A percentile compares a stretch with the other conserved stretches of the same genome.
These are phyloP conservation scores for Chondrilla cf. caribensis DNA, from an alignment of 37 sponge, comb jelly and placozoan species.

Conservation along the genomic window DNA sequence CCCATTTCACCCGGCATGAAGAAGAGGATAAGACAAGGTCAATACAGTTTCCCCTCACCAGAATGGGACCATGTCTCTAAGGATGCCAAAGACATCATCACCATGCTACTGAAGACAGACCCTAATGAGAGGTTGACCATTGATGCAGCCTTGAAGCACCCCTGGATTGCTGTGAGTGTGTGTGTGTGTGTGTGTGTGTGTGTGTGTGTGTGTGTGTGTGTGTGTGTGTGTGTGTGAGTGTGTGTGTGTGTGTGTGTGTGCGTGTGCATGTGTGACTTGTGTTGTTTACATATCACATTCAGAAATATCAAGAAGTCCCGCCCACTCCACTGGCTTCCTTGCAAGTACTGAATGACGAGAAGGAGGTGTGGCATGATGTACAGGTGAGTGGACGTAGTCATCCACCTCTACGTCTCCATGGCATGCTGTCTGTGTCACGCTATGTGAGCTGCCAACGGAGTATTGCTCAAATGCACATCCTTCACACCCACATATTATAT, in stretches of 20 bases:
- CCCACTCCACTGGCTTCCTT: slow-evolving; percentile 74
- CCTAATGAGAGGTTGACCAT: slow-evolving; percentile 66
- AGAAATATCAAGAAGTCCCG: slow-evolving; percentile 80
- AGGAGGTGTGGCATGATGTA: slow-evolving; percentile 80
- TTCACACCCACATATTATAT: background rate
- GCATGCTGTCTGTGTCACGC: too few relatives aligned
- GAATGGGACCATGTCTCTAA: slow-evolving; percentile 85
- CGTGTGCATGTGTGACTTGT: background rate
- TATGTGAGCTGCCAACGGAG: background rate
- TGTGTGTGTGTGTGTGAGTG: background rate
- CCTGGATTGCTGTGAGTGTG: slow-evolving; percentile 76
- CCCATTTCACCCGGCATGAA: slow-evolving; percentile 98
- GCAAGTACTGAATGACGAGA: slow-evolving; percentile 74
- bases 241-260: background rate
- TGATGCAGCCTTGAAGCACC: slow-evolving; percentile 68
- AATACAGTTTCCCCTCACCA: slow-evolving; percentile 87
- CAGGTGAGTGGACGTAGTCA: slow-evolving; percentile 68
- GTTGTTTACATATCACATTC: background rate
- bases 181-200: background rate
- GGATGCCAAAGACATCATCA: slow-evolving; percentile 84
- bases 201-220: background rate
- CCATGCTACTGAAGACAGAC: slow-evolving; percentile 70
- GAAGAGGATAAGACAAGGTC: slow-evolving; percentile 88
- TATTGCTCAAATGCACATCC: background rate
- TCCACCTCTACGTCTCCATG: too few relatives aligned